Evolutionary conservation across 2,888 invertebrate species (phyloP), one percentile per base, ranked within the genome.

Genomic region (Dendrolimus pini): DNA sequence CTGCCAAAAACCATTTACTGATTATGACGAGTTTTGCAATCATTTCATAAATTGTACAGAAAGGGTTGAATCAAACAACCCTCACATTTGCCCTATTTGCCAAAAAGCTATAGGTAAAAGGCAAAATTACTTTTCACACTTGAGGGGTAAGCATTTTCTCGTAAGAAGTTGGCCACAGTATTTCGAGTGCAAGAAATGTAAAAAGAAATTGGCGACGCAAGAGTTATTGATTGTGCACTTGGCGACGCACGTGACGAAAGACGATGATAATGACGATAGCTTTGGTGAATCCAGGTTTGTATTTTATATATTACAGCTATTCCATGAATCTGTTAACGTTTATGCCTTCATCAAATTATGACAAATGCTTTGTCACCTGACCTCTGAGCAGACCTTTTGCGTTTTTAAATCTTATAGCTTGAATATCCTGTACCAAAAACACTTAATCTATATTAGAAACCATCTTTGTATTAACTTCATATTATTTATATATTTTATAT

Each of bases 181-280:
- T 41, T 76, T 74, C 55, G 80, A 85, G 56, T 91, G 91, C 66
- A 77, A 89, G 41, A 81, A 89, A 72, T 91, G 91, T 61, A 71
- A 61, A 56, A 80, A 80, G 68, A 80, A 78, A 63, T 69, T 91
- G 53, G 62, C 76, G 7, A 72, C 82, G 7, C 89, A 91, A 61
- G 83, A 81, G 9, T 63, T 69, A 59, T 77, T 91, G 14, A 84
- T 91, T 57, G 75, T 72, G 58, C 91, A 91, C 62, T 67, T 91
- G 18, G 84, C 89, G 0, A 80, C 79, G 12, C 91, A 91, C 61
- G 83, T 91, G 75, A 78, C 87, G 2, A 79, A 83, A 57, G 75
- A 78, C 7, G 74, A 75, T 14, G 75, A 75, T 3, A 71, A 67
- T 10, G 72, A 58, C 8, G 67, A 57, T 7, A 71, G 59, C 41